Evolutionary conservation across 2,888 invertebrate species (phyloP), one percentile per base, ranked within the genome.

Genomic region (Drosophila nr. fundita): DNA sequence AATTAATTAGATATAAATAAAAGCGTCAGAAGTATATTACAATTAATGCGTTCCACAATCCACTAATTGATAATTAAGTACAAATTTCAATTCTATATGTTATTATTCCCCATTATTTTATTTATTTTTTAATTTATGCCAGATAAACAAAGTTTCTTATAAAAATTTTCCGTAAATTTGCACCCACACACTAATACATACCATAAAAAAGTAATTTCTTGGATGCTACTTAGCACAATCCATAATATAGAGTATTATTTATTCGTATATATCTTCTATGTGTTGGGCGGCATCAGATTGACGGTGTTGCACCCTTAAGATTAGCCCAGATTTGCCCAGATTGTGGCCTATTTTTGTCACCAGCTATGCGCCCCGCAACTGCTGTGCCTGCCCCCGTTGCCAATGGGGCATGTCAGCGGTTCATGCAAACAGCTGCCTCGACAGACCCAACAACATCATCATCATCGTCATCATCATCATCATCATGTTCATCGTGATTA

Each of bases 321-420:
- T 68, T 42, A 4, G 27, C 36, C 45, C 18, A 52, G 29, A 38
- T 53, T 49, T 58, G 2, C 54, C 65, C 30, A 40, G 54, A 64
- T 75, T 36, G 18, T 54, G 66, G 50, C 63, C 78, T 67, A 78
- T 74, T 77, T 78, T 63, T 29, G 64, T 67, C 45, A 45, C 11
- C 58, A 78, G 74, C 76, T 60, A 27, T 63, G 34, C 18, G 36
- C 21, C 48, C 55, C 34, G 18, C 18, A 53, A 11, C 15, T 61
- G 61, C 27, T 32, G 24, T 57, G 11, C 30, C 30, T 10, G 11
- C 30, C 27, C n/a, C 55, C 24, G 10, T 30, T 40, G 21, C 10
- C n/a, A 42, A 42, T 54, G 24, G 24, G 29, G 55, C 34, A 63
- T 66, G 58, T 45, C 42, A 45, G 21, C 32, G 15, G 36, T 30